A percentile compares a stretch with the other conserved stretches of the same genome.
Conservation (phyloP, 2,797 vertebrate genomes). For the Spondyliosoma cantharus region DNA sequence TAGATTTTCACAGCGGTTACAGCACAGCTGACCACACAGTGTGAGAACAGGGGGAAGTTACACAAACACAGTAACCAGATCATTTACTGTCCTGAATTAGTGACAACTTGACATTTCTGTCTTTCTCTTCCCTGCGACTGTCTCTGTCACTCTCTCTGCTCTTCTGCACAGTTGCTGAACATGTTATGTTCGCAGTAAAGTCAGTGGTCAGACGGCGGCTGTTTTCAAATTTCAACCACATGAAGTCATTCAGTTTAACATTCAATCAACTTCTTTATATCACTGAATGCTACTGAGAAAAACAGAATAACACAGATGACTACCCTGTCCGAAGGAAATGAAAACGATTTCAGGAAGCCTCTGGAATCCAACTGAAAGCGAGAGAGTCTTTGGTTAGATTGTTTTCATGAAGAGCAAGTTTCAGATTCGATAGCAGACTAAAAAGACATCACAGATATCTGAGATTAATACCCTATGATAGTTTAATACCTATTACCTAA, state of each 20-base stretch:
- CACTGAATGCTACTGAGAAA: background rate
- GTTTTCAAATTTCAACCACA: background rate
- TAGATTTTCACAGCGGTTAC: constrained; percentile 48
- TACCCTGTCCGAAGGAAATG: background rate
- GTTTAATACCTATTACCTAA: too few species aligned
- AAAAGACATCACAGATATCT: background rate
- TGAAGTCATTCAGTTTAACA: background rate
- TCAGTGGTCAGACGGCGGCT: background rate
- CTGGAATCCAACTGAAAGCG: background rate
- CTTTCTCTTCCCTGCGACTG: background rate
- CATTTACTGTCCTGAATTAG: constrained; percentile 32
- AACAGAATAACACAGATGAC: background rate
- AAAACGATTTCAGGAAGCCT: background rate
- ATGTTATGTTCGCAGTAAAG: background rate
- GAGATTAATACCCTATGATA: background rate
- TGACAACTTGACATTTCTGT: constrained; percentile 9
- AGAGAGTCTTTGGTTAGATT: background rate
- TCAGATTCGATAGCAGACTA: background rate
- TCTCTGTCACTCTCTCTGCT: background rate
- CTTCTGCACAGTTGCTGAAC: background rate
- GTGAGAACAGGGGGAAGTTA: constrained; percentile 50
- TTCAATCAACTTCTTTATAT: background rate
- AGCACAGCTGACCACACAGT: constrained; percentile 59
- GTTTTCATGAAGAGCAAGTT: background rate
- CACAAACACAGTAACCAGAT: constrained; percentile 54